Percentiles rank a stretch among this genome's conserved stretches.
These are phyloP conservation scores for Ypsolopha sequella DNA, from an alignment of 2,888 invertebrate species.

Conservation along the genomic window DNA sequence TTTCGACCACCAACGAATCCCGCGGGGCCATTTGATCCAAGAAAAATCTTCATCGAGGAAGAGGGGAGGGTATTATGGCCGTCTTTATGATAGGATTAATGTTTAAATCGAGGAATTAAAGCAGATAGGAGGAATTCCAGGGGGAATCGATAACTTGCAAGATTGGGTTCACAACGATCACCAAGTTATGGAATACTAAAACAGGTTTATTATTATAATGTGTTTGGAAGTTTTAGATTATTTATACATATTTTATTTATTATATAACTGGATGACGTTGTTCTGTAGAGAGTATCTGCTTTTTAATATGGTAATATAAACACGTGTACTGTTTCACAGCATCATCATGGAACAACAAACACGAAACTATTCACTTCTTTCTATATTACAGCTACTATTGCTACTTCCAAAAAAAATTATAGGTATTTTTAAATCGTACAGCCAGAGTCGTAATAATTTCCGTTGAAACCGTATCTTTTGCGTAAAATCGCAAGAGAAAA, in stretches of 20 bases:
- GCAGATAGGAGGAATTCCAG: conserved; percentile 18
- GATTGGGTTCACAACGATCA: not conserved
- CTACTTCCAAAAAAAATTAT: too few relatives aligned
- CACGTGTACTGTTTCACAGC: too few relatives aligned
- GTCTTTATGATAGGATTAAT: conserved; percentile 38
- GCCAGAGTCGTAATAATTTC: not conserved
- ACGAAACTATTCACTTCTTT: too few relatives aligned
- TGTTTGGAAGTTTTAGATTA: not conserved
- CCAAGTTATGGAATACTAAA: not conserved
- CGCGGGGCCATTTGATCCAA: conserved; percentile 8
- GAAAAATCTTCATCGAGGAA: conserved; percentile 21
- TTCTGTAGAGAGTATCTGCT: too few relatives aligned
- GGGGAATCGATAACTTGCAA: conserved; percentile 5
- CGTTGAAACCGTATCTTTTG: not conserved
- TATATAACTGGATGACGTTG: too few relatives aligned
- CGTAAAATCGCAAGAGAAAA: not conserved
- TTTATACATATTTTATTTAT: too few relatives aligned
- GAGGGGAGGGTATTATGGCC: conserved; percentile 17
- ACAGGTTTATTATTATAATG: not conserved
- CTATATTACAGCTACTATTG: too few relatives aligned
- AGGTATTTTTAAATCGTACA: not conserved
- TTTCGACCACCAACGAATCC: not conserved
- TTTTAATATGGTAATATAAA: too few relatives aligned
- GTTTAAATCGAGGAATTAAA: conserved; percentile 34
- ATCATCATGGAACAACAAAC: too few relatives aligned